Base-by-base conservation (phyloP, 2,888 invertebrate species). In the Archips crataeganus region DNA sequence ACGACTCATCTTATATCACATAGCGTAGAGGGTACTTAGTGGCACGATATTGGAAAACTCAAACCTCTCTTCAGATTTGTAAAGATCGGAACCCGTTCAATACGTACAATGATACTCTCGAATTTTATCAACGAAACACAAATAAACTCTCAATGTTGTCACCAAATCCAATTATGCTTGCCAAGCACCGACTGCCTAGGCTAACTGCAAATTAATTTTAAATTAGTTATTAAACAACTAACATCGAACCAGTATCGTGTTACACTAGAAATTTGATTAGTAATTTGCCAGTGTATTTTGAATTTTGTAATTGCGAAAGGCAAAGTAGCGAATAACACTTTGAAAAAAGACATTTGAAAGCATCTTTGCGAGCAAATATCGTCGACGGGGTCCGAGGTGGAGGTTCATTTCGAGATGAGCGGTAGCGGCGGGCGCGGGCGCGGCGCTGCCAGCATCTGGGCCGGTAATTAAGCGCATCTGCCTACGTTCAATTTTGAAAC, bases 401-500 rank as follows among this genome's bases (percentile, higher is more conserved):
- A 87, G 91, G 91, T 92, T 91, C 90, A 90, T 92, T 92, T 90
- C 85, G 83, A 91, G 91, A 92, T 89, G 88, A 90, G 85, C 88
- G 86, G 81, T 80, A 39, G 39, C 80, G 4, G 3, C 2, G 13
- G 23, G 78, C 80, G 81, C 80, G 82, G 79, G 79, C 82, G 84
- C 84, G 82, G 84, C 82, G 84, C 82, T 86, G 87, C 87, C 85
- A 90, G 88, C 94, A 94, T 88, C 94, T 94, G 94, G 89, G 78
- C 78, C 84, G 88, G 94, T 93, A 94, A 94, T 94, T 94, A 94
- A 94, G 94, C 89, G 89, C 94, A 94, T 94, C 94, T 94, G 94
- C 93, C 93, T 93, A 91, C 93, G 88, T 91, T 93, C 93, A 94
- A 94, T 94, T 94, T 94, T 93, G 94, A 91, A 93, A 87, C 91